Conservation (phyloP, 2,113 vertebrate species). For the Rattus rattus region DNA sequence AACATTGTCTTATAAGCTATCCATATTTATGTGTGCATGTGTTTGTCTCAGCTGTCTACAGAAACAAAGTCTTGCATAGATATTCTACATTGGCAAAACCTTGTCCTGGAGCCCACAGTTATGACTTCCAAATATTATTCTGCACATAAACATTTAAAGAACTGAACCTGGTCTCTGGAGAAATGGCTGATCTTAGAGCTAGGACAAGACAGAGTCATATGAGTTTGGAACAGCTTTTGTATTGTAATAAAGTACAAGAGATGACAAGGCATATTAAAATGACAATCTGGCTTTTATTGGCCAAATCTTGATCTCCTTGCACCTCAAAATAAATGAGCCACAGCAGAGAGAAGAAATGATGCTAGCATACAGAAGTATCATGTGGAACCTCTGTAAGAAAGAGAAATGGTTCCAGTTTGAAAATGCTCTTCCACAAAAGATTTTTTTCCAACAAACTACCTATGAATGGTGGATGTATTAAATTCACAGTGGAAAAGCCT, state of each 20-base stretch:
- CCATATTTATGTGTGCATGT: background rate
- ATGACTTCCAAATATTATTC: background rate
- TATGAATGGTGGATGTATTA: background rate
- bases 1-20: background rate
- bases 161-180: background rate
- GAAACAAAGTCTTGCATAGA: background rate
- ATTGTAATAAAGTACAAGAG: background rate
- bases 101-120: background rate
- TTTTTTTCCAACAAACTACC: background rate
- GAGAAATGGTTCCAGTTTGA: background rate
- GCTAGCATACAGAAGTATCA: background rate
- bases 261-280: background rate
- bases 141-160: background rate
- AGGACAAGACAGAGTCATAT: background rate
- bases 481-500: background rate
- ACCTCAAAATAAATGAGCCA: background rate
- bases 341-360: background rate
- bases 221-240: background rate
- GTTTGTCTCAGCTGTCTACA: background rate
- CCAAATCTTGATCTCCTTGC: background rate
- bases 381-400: background rate
- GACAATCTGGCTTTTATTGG: background rate
- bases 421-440: background rate
- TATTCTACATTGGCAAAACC: background rate
- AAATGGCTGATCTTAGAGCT: background rate